These are phyloP conservation scores for Lytechinus variegatus DNA, from an alignment of 35 echinoderm and acorn worm genomes.

Conservation along the genomic window DNA sequence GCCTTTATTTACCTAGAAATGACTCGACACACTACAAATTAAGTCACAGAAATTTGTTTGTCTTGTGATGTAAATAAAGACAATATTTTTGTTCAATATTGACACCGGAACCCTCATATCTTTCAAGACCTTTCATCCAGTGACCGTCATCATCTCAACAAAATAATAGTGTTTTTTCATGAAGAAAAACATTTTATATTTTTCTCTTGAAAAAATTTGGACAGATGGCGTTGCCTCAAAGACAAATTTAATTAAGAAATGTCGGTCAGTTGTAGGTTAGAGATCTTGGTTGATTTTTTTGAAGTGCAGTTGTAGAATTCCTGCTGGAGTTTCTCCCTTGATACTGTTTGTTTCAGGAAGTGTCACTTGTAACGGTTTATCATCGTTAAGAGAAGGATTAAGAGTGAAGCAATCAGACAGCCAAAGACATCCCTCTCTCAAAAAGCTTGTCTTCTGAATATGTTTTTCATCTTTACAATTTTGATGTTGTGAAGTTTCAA, in stretches of 20 bases:
- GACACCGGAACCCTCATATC: neutral
- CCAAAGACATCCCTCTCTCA: neutral
- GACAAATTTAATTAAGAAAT: conserved; percentile 53
- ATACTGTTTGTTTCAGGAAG: neutral
- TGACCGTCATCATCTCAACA: neutral
- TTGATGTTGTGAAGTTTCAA: conserved; percentile 36
- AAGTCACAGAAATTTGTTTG: conserved; percentile 41
- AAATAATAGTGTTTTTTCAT: neutral
- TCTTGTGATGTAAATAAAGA: conserved; percentile 12
- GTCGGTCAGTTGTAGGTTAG: conserved; percentile 20
- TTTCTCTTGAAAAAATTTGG: conserved; percentile 21
- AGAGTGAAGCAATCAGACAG: neutral
- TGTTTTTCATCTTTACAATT: neutral
- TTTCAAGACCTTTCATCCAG: neutral
- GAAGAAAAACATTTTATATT: neutral
- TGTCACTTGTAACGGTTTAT: conserved; percentile 12
- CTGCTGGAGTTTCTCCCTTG: neutral
- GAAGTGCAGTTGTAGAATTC: conserved; percentile 8
- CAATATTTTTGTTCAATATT: conserved; percentile 37
- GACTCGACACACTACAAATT: conserved; percentile 53
- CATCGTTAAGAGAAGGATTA: conserved; percentile 17
- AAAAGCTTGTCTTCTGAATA: neutral
- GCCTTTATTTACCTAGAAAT: conserved; percentile 45
- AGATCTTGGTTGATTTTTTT: conserved; percentile 14
- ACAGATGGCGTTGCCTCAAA: conserved; percentile 32